Evolutionary conservation across 2,888 invertebrate genomes (phyloP), one percentile per base, ranked within the genome.

Genomic region (Arctia plantaginis): DNA sequence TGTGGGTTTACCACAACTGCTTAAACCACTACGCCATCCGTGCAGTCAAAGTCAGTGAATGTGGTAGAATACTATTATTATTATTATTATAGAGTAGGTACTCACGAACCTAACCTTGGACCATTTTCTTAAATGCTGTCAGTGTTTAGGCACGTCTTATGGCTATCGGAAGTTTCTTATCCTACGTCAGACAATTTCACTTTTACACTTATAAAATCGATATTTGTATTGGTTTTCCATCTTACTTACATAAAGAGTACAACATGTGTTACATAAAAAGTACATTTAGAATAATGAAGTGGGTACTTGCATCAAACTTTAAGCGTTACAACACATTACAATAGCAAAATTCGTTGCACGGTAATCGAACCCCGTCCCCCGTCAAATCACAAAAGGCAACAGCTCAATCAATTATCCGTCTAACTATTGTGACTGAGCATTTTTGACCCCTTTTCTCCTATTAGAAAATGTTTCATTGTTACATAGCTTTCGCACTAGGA

Each of bases 351-450:
- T 79, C 79, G 75, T 79, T 71, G 67, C 72, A 51, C 76, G 69
- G 83, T 81, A 84, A 85, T 84, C 84, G 84, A 82, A 84, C 77
- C 65, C 51, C 72, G 74, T 73, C 80, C 80, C 83, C 71, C 39
- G 74, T 67, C 77, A 79, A 78, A 82, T 80, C 82, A 82, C 77
- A 74, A 76, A 75, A 82, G 85, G 81, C 81, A 80, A 83, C 83
- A 65, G 81, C 86, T 88, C 87, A 90, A 90, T 90, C 89, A 88
- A 88, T 88, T 87, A 85, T 81, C 82, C 83, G 80, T 79, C 84
- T 88, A 89, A 90, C 88, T 87, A 86, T 86, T 88, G 85, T 90
- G 90, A 91, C 90, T 73, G 77, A 59, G 90, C 90, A 76, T 85
- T 90, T 90, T 88, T 84, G 82, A 87, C 90, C 90, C 90, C 83